These are phyloP conservation scores for Mormyrus hasselquistii DNA, from an alignment of 2,797 vertebrate genomes.

Conservation along the genomic window DNA sequence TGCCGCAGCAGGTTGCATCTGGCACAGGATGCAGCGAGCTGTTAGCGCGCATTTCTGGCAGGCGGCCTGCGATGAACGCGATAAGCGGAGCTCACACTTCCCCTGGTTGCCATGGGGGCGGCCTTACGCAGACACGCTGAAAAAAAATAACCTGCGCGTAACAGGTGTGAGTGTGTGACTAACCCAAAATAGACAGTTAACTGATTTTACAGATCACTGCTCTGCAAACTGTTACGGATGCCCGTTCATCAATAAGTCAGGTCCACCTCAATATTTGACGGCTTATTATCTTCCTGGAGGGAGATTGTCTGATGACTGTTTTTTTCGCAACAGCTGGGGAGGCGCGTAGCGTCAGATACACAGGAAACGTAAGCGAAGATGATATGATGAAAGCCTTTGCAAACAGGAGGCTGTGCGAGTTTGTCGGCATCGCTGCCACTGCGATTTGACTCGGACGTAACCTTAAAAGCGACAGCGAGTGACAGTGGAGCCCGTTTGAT, in stretches of 20 bases:
- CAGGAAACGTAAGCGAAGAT: not conserved
- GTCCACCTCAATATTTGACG: not conserved
- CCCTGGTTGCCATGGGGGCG: not conserved
- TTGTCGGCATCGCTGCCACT: not conserved
- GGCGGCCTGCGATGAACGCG: not conserved
- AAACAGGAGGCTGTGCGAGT: not conserved
- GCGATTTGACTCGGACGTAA: not conserved
- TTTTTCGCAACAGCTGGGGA: not conserved
- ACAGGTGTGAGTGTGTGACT: not conserved
- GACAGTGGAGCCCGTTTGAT: not conserved
- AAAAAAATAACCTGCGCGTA: not conserved
- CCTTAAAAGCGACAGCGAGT: not conserved
- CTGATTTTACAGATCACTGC: not conserved
- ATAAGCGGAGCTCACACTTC: not conserved
- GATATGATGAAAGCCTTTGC: not conserved
- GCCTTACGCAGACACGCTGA: not conserved
- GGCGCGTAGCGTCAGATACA: not conserved
- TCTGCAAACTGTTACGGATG: not conserved
- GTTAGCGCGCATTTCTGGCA: not conserved
- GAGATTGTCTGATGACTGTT: not conserved
- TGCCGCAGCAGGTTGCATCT: not conserved
- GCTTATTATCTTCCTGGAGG: not conserved
- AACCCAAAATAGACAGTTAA: not conserved
- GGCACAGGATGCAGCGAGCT: not conserved
- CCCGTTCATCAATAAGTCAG: not conserved